Evolutionary conservation across 1,140 invertebrate species (phyloP).

Genomic region (Condylostylus longicornis): DNA sequence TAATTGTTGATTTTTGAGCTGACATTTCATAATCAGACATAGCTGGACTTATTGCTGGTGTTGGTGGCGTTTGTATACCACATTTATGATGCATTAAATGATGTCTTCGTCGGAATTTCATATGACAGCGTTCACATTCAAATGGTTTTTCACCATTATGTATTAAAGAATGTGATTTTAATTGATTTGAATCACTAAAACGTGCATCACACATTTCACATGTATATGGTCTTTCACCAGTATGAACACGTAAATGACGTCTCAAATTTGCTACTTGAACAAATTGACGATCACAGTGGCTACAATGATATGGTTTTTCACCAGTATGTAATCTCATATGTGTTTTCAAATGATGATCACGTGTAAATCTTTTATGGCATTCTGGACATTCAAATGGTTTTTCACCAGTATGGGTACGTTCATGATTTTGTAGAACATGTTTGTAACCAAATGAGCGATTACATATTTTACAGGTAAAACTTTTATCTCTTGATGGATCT

Average conservation of each 20-base stretch:
- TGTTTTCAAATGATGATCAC: constrained; percentile 89
- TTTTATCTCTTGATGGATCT: constrained; percentile 52
- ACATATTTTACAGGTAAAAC: constrained; percentile 77
- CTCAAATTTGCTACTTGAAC: constrained; percentile 89
- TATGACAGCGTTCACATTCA: constrained; percentile 57
- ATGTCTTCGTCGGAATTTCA: constrained; percentile 64
- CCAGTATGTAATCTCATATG: constrained; percentile 87
- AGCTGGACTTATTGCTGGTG: constrained; percentile 18
- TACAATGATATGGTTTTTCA: constrained; percentile 84
- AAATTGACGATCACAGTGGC: constrained; percentile 79
- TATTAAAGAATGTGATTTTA: constrained; percentile 80
- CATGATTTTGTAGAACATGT: constrained; percentile 89
- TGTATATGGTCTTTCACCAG: constrained; percentile 84
- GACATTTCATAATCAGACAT: constrained; percentile 22
- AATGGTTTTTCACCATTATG: constrained; percentile 85
- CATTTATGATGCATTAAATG: constrained; percentile 78
- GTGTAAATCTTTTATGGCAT: constrained; percentile 88
- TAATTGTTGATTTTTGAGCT: constrained; percentile 20
- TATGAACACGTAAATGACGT: constrained; percentile 85
- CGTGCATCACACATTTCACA: constrained; percentile 77
- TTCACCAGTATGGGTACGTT: constrained; percentile 90
- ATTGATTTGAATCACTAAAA: constrained; percentile 87
- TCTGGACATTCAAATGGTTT: constrained; percentile 91
- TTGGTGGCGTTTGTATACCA: constrained; percentile 33
- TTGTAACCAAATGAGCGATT: constrained; percentile 83